Conservation (phyloP, 2,113 vertebrate species). For the Nerophis lumbriciformis region DNA sequence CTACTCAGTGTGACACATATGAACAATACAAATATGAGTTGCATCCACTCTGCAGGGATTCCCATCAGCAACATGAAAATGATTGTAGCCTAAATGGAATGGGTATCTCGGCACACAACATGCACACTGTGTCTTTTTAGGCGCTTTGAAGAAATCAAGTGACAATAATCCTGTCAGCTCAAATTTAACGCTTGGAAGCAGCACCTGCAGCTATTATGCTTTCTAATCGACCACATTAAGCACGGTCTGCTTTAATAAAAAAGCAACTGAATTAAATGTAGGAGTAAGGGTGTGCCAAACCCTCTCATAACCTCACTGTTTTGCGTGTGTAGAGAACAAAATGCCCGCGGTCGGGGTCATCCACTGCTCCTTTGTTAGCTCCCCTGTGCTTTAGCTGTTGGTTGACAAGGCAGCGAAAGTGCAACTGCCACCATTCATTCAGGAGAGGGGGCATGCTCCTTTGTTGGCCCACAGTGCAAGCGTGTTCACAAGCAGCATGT, state of each 20-base stretch:
- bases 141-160: constrained; percentile 40
- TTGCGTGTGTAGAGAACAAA: constrained; percentile 14
- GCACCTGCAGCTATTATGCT: constrained; percentile 32
- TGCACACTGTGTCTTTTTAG: constrained; percentile 21
- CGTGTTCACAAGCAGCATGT: constrained; percentile 10
- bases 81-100: constrained; percentile 1
- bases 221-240: constrained; percentile 19
- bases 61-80: background rate
- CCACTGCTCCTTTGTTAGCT: constrained; percentile 30
- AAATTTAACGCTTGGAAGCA: constrained; percentile 38
- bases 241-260: background rate
- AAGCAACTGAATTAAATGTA: constrained; percentile 6
- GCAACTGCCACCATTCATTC: constrained; percentile 2
- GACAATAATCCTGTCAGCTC: constrained; percentile 46
- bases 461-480: constrained; percentile 22
- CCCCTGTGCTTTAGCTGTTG: constrained; percentile 31
- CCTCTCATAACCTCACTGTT: constrained; percentile 3
- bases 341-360: constrained; percentile 21
- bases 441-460: constrained; percentile 2
- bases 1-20: background rate
- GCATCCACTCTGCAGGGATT: background rate
- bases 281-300: constrained; percentile 10
- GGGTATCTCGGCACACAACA: constrained; percentile 1
- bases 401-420: background rate
- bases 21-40: background rate